phyloP scores from a whole-genome alignment of 2,888 invertebrate genomes.

The Drosophila rubida region DNA sequence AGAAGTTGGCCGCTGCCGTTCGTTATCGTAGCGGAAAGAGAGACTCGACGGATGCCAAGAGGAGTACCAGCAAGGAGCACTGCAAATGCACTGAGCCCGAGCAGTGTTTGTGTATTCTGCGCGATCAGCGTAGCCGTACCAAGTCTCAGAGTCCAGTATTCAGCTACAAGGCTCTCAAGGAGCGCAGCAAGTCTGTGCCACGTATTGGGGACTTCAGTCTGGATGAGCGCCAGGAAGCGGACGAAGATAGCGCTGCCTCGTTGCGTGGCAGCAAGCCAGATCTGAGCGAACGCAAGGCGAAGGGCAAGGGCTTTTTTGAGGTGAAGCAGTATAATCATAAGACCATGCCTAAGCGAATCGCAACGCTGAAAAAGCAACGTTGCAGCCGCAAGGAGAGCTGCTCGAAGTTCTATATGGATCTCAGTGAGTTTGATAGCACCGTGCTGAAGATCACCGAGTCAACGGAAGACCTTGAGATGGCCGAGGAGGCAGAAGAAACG shows the following conservation, averaged over 20 bases:
- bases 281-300: constrained; percentile 73
- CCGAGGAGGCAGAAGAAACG: constrained; percentile 57
- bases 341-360: constrained; percentile 89
- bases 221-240: constrained; percentile 68
- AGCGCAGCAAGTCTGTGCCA: constrained; percentile 84
- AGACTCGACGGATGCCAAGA: constrained; percentile 31
- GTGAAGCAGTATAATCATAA: constrained; percentile 89
- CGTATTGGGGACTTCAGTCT: constrained; percentile 76
- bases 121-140: constrained; percentile 58
- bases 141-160: constrained; percentile 71
- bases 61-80: constrained; percentile 19
- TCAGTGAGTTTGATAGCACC: constrained; percentile 86
- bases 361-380: constrained; percentile 89
- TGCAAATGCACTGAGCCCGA: constrained; percentile 48
- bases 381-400: constrained; percentile 86
- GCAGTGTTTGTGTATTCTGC: constrained; percentile 65
- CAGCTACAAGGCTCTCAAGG: constrained; percentile 79
- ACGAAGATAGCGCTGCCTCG: constrained; percentile 64
- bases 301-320: constrained; percentile 85
- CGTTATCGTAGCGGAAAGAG: constrained; percentile 55
- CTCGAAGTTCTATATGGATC: constrained; percentile 89
- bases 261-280: constrained; percentile 71
- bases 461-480: constrained; percentile 86
- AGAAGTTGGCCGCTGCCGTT: constrained; percentile 67
- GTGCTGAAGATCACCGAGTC: constrained; percentile 89